Conservation (phyloP, 1,140 invertebrate species). For the Psilanteris sp. region DNA sequence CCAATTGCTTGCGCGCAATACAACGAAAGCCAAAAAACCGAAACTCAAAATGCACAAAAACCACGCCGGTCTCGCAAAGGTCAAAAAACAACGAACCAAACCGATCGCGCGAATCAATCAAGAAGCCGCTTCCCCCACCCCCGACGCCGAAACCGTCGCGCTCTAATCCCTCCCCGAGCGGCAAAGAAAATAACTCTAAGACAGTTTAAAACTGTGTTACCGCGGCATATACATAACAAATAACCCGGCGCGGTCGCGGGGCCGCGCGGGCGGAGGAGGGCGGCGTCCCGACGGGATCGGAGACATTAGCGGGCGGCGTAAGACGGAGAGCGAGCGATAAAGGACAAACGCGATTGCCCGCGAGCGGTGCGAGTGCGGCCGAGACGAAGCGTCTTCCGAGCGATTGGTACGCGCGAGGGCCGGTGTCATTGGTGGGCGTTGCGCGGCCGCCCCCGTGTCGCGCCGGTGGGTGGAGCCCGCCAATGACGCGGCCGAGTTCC, state of each 20-base stretch:
- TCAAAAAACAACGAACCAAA: no score
- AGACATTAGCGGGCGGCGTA: constrained; percentile 26
- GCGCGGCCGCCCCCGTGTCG: constrained; percentile 5
- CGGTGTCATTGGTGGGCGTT: constrained; percentile 28
- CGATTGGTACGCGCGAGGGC: constrained; percentile 25
- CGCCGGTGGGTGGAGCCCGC: constrained; percentile 70
- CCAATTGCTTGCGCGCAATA: no score
- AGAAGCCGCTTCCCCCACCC: no score
- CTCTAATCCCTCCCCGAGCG: constrained; percentile 28
- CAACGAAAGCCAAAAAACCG: no score
- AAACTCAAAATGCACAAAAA: no score
- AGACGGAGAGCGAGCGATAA: constrained; percentile 27
- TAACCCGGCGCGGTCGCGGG: constrained; percentile 25
- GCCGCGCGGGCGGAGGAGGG: background rate
- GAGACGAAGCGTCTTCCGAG: constrained; percentile 13
- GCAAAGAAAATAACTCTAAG: constrained; percentile 38
- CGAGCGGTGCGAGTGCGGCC: constrained; percentile 7
- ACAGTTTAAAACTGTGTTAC: constrained; percentile 55
- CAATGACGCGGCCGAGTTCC: constrained; percentile 74
- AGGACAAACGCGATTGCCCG: constrained; percentile 17
- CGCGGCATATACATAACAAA: constrained; percentile 55
- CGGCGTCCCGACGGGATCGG: constrained; percentile 18
- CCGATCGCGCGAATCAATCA: no score
- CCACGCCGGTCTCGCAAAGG: no score
- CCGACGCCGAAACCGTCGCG: constrained; percentile 2